Evolutionary conservation across 2,797 vertebrate genomes (phyloP).

Genomic region (Lateolabrax maculatus): DNA sequence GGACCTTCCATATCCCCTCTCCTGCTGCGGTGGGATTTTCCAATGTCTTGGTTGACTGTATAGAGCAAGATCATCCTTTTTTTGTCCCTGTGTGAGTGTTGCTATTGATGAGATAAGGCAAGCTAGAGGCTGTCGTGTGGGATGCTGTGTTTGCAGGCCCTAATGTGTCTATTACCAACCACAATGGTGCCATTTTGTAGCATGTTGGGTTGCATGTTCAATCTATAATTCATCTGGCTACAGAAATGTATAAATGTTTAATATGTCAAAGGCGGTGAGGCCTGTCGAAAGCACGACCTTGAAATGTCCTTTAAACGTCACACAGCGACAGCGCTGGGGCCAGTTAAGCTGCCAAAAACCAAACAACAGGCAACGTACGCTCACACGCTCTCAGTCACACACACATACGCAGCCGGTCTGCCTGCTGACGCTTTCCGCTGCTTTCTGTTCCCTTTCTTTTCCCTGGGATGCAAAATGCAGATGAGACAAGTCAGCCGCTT

Average conservation of each 20-base stretch:
- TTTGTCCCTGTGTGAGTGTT: constrained; percentile 9
- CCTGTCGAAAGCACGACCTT: constrained; percentile 84
- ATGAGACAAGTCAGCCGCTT: constrained; percentile 85
- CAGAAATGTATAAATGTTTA: constrained; percentile 83
- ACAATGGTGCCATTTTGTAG: constrained; percentile 76
- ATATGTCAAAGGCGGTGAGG: constrained; percentile 74
- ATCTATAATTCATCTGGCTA: constrained; percentile 82
- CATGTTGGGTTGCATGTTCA: constrained; percentile 76
- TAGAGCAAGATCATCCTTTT: constrained; percentile 17
- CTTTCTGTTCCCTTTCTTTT: constrained; percentile 78
- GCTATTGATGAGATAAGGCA: constrained; percentile 46
- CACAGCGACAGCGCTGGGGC: constrained; percentile 72
- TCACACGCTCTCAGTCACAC: constrained; percentile 3
- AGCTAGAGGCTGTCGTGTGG: constrained; percentile 33
- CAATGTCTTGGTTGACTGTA: not conserved
- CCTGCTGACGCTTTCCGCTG: constrained; percentile 69
- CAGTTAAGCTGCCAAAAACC: constrained; percentile 76
- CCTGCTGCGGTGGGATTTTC: constrained; percentile 13
- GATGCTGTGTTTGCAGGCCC: constrained; percentile 50
- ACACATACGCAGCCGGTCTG: constrained; percentile 57
- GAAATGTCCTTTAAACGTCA: constrained; percentile 86
- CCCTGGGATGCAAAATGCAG: constrained; percentile 88
- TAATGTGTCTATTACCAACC: constrained; percentile 74
- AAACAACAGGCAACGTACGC: constrained; percentile 66
- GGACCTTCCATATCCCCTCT: constrained; percentile 32